Percentiles rank a stretch among this genome's conserved stretches.
Conservation (phyloP, 2,113 vertebrate species). For the Lipotes vexillifer region DNA sequence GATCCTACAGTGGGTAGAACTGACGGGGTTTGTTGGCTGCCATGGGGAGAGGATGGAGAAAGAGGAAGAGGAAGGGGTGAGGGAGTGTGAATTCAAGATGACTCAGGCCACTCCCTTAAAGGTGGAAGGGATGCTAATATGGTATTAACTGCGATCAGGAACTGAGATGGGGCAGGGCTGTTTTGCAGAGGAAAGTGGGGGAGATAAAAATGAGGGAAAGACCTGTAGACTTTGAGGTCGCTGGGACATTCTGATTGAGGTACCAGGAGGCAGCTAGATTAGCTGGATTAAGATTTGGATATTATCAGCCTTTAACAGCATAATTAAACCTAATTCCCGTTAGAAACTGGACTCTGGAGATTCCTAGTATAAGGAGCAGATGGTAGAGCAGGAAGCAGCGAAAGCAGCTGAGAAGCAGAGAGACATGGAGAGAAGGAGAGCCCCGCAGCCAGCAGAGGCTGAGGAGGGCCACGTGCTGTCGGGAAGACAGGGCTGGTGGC, state of each 20-base stretch:
- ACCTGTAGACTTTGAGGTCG: not conserved
- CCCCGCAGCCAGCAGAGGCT: not conserved
- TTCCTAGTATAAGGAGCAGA: not conserved
- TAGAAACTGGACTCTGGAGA: not conserved
- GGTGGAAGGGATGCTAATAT: not conserved
- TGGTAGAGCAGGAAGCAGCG: not conserved
- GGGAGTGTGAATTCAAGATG: not conserved
- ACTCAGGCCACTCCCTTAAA: not conserved
- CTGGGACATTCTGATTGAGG: not conserved
- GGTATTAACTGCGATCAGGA: not conserved
- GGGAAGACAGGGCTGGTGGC: not conserved
- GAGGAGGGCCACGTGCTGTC: accelerated
- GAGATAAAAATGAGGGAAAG: not conserved
- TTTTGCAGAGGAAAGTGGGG: not conserved
- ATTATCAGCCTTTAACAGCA: not conserved
- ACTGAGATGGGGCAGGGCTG: not conserved
- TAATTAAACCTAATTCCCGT: not conserved
- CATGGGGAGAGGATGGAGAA: not conserved
- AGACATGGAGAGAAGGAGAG: not conserved
- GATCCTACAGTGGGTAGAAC: not conserved
- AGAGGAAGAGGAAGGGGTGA: not conserved
- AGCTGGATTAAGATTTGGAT: not conserved
- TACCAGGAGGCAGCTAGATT: not conserved
- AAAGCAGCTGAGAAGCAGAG: not conserved
- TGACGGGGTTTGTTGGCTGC: not conserved